Evolutionary conservation across 2,888 invertebrate species (phyloP).

Genomic region (Helleia helle): DNA sequence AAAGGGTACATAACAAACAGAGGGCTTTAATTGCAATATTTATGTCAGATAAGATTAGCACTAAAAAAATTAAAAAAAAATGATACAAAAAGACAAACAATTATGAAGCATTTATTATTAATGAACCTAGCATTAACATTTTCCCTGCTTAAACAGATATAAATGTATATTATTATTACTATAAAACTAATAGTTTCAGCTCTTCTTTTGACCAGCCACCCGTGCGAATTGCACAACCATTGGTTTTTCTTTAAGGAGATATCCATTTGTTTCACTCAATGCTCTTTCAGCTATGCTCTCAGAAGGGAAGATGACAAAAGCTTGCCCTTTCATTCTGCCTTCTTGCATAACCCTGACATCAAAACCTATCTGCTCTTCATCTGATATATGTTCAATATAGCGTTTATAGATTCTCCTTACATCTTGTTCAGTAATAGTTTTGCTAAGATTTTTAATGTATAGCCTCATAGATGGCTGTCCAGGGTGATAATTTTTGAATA

Average conservation of each 20-base stretch:
- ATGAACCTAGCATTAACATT: too few species aligned
- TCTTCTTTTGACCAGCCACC: constrained; percentile 55
- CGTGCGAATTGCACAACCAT: constrained; percentile 91
- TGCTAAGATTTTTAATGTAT: constrained; percentile 94
- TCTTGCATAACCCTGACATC: constrained; percentile 91
- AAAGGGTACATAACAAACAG: too few species aligned
- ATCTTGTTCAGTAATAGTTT: constrained; percentile 83
- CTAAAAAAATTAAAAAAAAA: too few species aligned
- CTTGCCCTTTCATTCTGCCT: constrained; percentile 97
- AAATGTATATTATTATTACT: too few species aligned
- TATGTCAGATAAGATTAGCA: too few species aligned
- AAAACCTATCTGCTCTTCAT: constrained; percentile 64
- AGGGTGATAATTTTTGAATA: constrained; percentile 89
- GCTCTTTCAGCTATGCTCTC: constrained; percentile 81
- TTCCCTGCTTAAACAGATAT: too few species aligned
- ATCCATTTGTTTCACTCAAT: constrained; percentile 89
- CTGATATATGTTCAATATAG: constrained; percentile 63
- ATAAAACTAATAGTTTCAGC: too few species aligned
- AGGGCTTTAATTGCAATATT: too few species aligned
- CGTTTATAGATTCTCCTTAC: constrained; percentile 83
- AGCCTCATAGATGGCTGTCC: constrained; percentile 87
- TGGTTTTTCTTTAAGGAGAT: constrained; percentile 88
- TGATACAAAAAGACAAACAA: too few species aligned
- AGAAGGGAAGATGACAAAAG: constrained; percentile 88
- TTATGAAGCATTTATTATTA: background rate